Conservation (phyloP, 2,888 invertebrate species). For the Melanotus villosus region DNA sequence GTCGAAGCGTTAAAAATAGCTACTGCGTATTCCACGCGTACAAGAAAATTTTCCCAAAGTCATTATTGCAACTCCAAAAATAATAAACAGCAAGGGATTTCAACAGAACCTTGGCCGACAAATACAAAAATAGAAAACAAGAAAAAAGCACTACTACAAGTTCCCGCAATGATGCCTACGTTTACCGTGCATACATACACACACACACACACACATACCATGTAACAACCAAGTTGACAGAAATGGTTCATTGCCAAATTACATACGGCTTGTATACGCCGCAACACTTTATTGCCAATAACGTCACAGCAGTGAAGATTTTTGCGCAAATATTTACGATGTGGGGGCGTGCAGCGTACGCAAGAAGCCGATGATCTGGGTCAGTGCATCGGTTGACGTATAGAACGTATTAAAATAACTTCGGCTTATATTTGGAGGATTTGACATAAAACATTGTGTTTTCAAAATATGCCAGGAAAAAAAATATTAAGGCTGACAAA, state of each 20-base stretch:
- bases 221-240: conserved; percentile 36
- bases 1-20: not conserved
- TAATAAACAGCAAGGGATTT: not conserved
- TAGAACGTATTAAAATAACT: conserved; percentile 16
- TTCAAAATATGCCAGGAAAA: conserved; percentile 27
- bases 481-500: conserved; percentile 27
- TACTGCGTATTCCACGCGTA: not conserved
- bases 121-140: not conserved
- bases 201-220: not conserved
- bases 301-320: conserved; percentile 45
- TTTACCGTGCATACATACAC: no score
- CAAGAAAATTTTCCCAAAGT: no score
- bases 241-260: conserved; percentile 53
- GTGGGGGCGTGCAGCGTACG: conserved; percentile 44
- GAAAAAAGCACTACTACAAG: no score
- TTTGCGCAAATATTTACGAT: conserved; percentile 45
- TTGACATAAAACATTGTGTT: conserved; percentile 28
- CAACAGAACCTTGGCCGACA: not conserved
- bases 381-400: conserved; percentile 44
- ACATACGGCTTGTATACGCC: conserved; percentile 47
- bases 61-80: not conserved
- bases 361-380: conserved; percentile 27
- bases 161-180: not conserved
- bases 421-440: not conserved
- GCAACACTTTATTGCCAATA: conserved; percentile 49